Evolutionary conservation across 2,888 invertebrate species (phyloP).

Genomic region (Himalopsyche tibetana): DNA sequence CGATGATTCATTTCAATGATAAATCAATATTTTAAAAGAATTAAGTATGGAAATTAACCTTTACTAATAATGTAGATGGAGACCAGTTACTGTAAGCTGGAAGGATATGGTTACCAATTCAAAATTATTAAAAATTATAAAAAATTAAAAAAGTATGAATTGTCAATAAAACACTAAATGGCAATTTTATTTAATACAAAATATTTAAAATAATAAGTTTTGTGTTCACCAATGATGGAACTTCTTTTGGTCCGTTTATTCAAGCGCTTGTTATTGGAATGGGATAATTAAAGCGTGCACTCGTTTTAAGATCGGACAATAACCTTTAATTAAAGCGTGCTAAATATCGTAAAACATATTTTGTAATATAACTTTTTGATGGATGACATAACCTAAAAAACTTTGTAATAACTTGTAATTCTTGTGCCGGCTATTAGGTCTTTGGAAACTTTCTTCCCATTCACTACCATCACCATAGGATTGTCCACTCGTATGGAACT

Average conservation of each 20-base stretch:
- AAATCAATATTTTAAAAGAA: no score
- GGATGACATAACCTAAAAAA: slow-evolving; percentile 63
- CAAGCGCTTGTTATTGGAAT: slow-evolving; percentile 7
- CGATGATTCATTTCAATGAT: no score
- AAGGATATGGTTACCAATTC: no score
- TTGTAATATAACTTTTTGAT: not conserved
- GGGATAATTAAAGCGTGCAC: slow-evolving; percentile 23
- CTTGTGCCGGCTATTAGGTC: slow-evolving; percentile 81
- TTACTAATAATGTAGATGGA: not conserved
- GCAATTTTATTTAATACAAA: no score
- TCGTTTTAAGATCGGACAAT: not conserved
- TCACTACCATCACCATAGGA: slow-evolving; percentile 85
- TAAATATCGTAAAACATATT: slow-evolving; percentile 12
- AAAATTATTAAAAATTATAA: no score
- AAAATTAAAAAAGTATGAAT: no score
- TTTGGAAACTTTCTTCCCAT: slow-evolving; percentile 84
- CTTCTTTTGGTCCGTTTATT: slow-evolving; percentile 19
- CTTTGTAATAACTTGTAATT: slow-evolving; percentile 82
- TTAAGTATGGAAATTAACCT: no score
- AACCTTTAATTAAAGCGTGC: not conserved
- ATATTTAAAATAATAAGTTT: not conserved
- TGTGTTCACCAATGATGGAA: not conserved
- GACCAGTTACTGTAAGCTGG: not conserved
- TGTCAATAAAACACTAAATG: no score
- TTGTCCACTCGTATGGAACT: slow-evolving; percentile 87